Percentiles rank a stretch among this genome's conserved stretches.
Conservation (phyloP, 2,113 vertebrate genomes). For the Etheostoma spectabile region DNA sequence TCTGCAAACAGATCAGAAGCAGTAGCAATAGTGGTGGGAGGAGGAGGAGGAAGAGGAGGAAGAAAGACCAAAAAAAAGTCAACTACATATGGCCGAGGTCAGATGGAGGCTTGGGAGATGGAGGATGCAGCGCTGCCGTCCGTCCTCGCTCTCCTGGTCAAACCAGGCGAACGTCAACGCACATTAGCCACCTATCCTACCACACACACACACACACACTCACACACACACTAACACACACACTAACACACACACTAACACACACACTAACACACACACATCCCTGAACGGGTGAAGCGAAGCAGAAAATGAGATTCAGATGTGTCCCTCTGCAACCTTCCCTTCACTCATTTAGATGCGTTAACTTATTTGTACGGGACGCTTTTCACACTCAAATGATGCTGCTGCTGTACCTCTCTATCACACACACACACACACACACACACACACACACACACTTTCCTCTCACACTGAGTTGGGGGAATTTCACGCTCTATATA, state of each 20-base stretch:
- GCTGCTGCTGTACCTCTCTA: conserved; percentile 18
- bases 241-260: not conserved
- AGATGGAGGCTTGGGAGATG: not conserved
- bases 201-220: not conserved
- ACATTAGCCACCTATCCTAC: not conserved
- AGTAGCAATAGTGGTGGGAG: too few species aligned
- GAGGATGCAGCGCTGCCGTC: not conserved
- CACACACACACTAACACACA: conserved; percentile 15
- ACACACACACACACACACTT: conserved; percentile 19
- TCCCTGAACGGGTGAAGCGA: conserved; percentile 49
- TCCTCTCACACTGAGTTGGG: conserved; percentile 21
- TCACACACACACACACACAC: conserved; percentile 30
- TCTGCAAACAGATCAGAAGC: conserved; percentile 19
- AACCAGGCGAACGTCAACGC: conserved; percentile 18
- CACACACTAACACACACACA: not conserved
- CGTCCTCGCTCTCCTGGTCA: conserved; percentile 6
- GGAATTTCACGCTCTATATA: conserved; percentile 67
- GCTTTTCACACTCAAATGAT: conserved; percentile 54
- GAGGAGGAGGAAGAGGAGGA: not conserved
- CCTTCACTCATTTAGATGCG: conserved; percentile 65
- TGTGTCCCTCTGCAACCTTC: conserved; percentile 72
- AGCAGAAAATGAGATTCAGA: conserved; percentile 75
- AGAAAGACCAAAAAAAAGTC: not conserved
- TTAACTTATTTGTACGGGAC: conserved; percentile 56
- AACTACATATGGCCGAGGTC: conserved; percentile 25